Evolutionary conservation across 23 tunicate species (phyloP).

Genomic region (Corella eumyota): DNA sequence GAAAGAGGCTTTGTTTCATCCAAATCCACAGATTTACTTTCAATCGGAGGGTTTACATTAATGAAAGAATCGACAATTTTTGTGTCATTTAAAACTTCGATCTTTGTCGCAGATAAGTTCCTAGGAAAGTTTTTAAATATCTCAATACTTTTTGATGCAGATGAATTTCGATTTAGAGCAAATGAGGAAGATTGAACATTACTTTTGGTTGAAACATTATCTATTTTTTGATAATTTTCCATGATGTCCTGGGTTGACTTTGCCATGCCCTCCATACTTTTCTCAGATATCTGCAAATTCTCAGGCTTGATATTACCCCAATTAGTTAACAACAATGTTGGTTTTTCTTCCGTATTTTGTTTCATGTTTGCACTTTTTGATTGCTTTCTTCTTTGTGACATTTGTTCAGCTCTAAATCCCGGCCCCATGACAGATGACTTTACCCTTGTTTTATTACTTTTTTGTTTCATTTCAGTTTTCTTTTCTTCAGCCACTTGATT

Average conservation of each 20-base stretch:
- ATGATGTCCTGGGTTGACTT: background rate
- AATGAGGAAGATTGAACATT: background rate
- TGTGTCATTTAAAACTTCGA: background rate
- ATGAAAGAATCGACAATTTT: background rate
- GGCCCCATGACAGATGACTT: constrained; percentile 12
- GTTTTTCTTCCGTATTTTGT: background rate
- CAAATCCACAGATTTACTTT: background rate
- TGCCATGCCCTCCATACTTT: background rate
- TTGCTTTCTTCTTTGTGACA: constrained; percentile 1
- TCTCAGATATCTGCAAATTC: too few relatives aligned
- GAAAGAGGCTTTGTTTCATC: background rate
- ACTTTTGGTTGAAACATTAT: background rate
- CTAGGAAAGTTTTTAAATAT: too few relatives aligned
- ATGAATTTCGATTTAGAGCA: background rate
- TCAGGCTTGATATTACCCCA: too few relatives aligned
- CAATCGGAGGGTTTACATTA: background rate
- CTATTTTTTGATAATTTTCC: background rate
- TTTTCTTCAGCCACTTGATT: background rate
- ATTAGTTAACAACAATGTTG: background rate
- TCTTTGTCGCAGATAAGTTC: background rate
- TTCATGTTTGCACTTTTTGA: background rate
- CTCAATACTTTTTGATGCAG: too few relatives aligned
- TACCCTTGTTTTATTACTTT: constrained; percentile 1
- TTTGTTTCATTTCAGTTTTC: background rate
- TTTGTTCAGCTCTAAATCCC: constrained; percentile 14